phyloP scores from a whole-genome alignment of 2,113 vertebrate genomes.

The Thymallus thymallus region DNA sequence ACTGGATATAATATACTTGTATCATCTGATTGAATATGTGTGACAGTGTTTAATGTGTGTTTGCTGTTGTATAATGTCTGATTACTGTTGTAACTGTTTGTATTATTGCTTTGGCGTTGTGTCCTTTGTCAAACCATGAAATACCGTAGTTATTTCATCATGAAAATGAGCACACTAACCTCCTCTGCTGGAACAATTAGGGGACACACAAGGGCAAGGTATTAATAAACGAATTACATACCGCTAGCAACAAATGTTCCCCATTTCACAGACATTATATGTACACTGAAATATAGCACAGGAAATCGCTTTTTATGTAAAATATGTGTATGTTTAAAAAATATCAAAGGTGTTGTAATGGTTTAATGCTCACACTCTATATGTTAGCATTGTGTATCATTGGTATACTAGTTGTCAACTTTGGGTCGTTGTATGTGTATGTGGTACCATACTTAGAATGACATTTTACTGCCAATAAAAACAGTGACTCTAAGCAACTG shows the following conservation, averaged over 20 bases:
- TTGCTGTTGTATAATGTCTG: slow-evolving; percentile 48
- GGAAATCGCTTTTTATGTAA: not conserved
- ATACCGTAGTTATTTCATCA: slow-evolving; percentile 39
- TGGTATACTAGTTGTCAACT: slow-evolving; percentile 25
- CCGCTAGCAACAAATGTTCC: slow-evolving; percentile 12
- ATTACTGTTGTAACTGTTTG: slow-evolving; percentile 48
- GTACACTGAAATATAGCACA: slow-evolving; percentile 15
- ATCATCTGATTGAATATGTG: not conserved
- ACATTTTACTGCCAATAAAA: slow-evolving; percentile 64
- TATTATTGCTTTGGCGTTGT: slow-evolving; percentile 55
- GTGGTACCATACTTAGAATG: slow-evolving; percentile 44
- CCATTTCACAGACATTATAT: slow-evolving; percentile 13
- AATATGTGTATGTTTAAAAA: not conserved
- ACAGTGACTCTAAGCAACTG: slow-evolving; percentile 21
- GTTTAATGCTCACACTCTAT: slow-evolving; percentile 34
- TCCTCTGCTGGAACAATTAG: slow-evolving; percentile 5
- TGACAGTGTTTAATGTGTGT: slow-evolving; percentile 45
- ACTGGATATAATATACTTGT: not conserved
- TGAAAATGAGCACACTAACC: slow-evolving; percentile 37
- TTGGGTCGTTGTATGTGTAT: slow-evolving; percentile 49
- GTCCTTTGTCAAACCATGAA: slow-evolving; percentile 50
- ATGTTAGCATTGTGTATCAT: slow-evolving; percentile 35
- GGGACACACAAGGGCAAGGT: slow-evolving; percentile 25
- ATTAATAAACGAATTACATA: slow-evolving; percentile 12
- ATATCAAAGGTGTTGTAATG: slow-evolving; percentile 14